Percentiles rank a stretch among this genome's conserved stretches.
Conservation (phyloP, 1,140 invertebrate genomes). For the Drosophila grimshawi region DNA sequence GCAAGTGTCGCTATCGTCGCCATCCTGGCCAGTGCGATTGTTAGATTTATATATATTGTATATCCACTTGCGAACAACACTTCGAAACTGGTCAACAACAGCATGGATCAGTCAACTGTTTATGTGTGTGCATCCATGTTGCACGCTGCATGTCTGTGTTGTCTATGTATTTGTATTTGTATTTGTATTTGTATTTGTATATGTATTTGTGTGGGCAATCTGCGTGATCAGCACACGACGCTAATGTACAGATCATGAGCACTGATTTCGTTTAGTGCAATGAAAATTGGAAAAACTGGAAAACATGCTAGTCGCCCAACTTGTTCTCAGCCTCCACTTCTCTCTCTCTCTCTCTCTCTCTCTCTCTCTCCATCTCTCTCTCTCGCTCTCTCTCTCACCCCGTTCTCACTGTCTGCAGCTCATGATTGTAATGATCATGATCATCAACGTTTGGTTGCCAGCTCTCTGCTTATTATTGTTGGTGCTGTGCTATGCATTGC, state of each 20-base stretch:
- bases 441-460: slow-evolving; percentile 23
- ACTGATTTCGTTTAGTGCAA: slow-evolving; percentile 77
- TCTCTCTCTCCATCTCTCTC: neutral
- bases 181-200: neutral
- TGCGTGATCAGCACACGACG: slow-evolving; percentile 80
- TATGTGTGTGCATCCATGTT: slow-evolving; percentile 23
- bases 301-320: slow-evolving; percentile 37
- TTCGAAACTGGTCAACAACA: slow-evolving; percentile 59
- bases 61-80: slow-evolving; percentile 15
- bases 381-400: neutral
- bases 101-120: slow-evolving; percentile 60
- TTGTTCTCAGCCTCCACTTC: slow-evolving; percentile 18
- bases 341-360: neutral
- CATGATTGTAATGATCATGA: slow-evolving; percentile 40
- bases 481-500: neutral
- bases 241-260: slow-evolving; percentile 82
- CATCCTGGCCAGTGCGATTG: slow-evolving; percentile 33
- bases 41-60: slow-evolving; percentile 39
- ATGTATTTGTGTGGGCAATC: slow-evolving; percentile 59
- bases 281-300: slow-evolving; percentile 80
- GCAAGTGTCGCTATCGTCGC: slow-evolving; percentile 16
- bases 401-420: slow-evolving; percentile 25
- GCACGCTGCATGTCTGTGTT: no score
- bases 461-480: slow-evolving; percentile 69
- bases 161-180: slow-evolving; percentile 2